Conservation (phyloP, 1,140 invertebrate species). For the Agrilus planipennis region DNA sequence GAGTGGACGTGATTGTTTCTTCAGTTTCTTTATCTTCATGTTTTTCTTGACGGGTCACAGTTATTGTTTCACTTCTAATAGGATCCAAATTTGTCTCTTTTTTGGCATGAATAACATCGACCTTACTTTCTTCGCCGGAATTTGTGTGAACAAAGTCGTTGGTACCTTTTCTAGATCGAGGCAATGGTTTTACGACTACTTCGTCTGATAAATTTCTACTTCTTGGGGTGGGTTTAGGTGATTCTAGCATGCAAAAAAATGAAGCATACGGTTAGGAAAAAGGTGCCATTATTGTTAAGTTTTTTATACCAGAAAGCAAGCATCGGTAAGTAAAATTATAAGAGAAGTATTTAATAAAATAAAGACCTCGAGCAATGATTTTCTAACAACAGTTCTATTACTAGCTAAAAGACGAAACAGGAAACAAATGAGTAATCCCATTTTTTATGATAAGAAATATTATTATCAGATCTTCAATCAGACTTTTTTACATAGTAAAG, state of each 20-base stretch:
- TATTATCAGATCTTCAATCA: no score
- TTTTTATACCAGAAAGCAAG: no score
- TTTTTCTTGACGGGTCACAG: background rate
- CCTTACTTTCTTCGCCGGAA: background rate
- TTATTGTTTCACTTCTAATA: constrained; percentile 5
- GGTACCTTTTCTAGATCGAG: constrained; percentile 16
- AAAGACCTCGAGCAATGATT: no score
- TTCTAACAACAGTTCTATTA: no score
- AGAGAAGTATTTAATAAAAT: no score
- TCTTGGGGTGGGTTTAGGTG: constrained; percentile 11
- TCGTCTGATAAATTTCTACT: constrained; percentile 17
- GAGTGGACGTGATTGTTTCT: background rate
- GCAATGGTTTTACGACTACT: constrained; percentile 12
- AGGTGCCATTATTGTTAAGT: background rate
- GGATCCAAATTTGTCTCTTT: constrained; percentile 14
- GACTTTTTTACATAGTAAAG: no score
- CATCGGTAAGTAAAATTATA: no score
- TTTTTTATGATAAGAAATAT: no score
- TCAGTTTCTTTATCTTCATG: background rate
- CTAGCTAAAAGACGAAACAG: no score
- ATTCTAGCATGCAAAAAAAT: constrained; percentile 31
- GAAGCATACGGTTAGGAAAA: constrained; percentile 4
- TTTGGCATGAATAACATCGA: constrained; percentile 5
- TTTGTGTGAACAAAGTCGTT: no score
- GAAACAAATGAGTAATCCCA: no score